phyloP scores from a whole-genome alignment of 2,888 invertebrate genomes.

The Xestia xanthographa region DNA sequence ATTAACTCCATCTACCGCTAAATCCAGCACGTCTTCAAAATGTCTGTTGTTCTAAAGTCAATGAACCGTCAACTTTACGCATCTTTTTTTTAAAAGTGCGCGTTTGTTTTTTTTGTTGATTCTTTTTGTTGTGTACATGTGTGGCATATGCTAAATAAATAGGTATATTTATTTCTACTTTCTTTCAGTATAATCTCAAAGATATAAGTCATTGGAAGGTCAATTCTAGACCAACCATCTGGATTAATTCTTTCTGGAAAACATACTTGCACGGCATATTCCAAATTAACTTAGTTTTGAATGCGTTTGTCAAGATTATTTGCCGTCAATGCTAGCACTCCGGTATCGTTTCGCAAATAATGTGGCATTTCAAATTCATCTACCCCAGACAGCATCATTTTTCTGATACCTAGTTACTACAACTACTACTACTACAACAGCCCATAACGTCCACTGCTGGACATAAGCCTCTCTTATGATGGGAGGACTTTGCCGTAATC shows the following conservation, averaged over 20 bases:
- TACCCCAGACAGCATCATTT: too few relatives aligned
- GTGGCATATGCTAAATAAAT: too few relatives aligned
- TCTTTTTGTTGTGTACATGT: too few relatives aligned
- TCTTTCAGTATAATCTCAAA: not conserved
- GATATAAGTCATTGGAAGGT: not conserved
- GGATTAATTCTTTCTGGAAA: not conserved
- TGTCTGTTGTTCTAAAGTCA: slow-evolving; percentile 20
- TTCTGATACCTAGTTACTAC: too few relatives aligned
- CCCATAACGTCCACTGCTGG: too few relatives aligned
- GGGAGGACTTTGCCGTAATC: too few relatives aligned
- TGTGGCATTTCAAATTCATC: not conserved
- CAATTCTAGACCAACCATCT: not conserved
- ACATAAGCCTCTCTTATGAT: too few relatives aligned
- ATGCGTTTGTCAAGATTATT: not conserved
- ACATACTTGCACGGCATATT: not conserved
- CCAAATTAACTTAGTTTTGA: not conserved
- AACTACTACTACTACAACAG: too few relatives aligned
- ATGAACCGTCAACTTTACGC: slow-evolving; percentile 22
- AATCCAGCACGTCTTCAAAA: slow-evolving; percentile 41
- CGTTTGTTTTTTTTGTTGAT: too few relatives aligned
- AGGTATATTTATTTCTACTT: too few relatives aligned
- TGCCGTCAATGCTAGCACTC: not conserved
- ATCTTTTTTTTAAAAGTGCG: slow-evolving; percentile 3
- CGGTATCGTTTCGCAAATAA: too few relatives aligned
- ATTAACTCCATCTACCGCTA: slow-evolving; percentile 1